phyloP scores from a whole-genome alignment of 1,140 invertebrate species.

The Drusus annulatus region DNA sequence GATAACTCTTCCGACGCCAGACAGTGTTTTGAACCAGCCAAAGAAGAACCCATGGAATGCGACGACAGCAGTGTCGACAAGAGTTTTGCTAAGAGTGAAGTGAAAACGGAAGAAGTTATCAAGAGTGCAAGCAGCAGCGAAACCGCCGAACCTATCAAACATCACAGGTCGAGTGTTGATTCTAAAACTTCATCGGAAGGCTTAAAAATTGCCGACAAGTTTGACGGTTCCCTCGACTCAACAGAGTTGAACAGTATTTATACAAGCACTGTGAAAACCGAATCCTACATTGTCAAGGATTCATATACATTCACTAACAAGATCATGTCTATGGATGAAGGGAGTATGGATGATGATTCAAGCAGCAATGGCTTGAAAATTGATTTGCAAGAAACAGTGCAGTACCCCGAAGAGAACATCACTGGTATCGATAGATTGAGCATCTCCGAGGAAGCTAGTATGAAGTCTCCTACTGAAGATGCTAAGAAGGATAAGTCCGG shows the following conservation, averaged over 20 bases:
- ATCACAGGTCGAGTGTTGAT: slow-evolving; percentile 47
- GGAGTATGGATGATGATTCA: slow-evolving; percentile 35
- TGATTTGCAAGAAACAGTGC: slow-evolving; percentile 62
- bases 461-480: slow-evolving; percentile 41
- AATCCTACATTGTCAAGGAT: slow-evolving; percentile 33
- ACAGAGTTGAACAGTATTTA: slow-evolving; percentile 49
- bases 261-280: slow-evolving; percentile 51
- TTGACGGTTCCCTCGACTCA: slow-evolving; percentile 49
- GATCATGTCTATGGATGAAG: slow-evolving; percentile 33
- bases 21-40: slow-evolving; percentile 45
- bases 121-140: slow-evolving; percentile 45
- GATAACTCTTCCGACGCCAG: slow-evolving; percentile 55
- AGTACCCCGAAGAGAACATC: slow-evolving; percentile 65
- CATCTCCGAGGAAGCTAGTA: slow-evolving; percentile 36
- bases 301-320: slow-evolving; percentile 49
- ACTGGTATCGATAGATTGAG: neutral
- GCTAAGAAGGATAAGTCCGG: slow-evolving; percentile 52
- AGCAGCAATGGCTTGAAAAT: slow-evolving; percentile 56
- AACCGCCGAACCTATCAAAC: slow-evolving; percentile 22
- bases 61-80: slow-evolving; percentile 40
- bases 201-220: slow-evolving; percentile 7
- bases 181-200: slow-evolving; percentile 51
- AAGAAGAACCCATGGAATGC: slow-evolving; percentile 38
- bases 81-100: slow-evolving; percentile 26
- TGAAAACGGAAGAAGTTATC: neutral